Evolutionary conservation across 2,797 vertebrate genomes (phyloP).

Genomic region (Phyllotis vaccarum): DNA sequence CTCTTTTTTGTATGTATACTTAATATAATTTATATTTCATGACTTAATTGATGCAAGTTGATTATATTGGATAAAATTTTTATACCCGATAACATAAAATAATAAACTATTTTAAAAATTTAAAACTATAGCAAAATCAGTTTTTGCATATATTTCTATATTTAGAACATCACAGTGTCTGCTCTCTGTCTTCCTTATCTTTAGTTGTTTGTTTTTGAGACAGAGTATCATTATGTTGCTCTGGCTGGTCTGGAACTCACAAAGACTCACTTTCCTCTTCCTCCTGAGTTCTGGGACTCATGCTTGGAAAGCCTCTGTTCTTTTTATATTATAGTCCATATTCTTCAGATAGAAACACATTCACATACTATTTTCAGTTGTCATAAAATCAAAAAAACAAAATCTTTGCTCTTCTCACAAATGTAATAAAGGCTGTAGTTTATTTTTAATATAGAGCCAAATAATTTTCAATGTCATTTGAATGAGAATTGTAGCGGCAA

Average conservation of each 20-base stretch:
- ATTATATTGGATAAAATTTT: neutral
- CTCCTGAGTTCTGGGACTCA: neutral
- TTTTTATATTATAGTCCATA: neutral
- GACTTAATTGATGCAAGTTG: neutral
- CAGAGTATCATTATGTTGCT: neutral
- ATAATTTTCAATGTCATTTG: constrained; percentile 50
- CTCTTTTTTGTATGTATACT: constrained; percentile 13
- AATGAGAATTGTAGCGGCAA: neutral
- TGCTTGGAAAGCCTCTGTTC: neutral
- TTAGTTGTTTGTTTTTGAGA: constrained; percentile 1
- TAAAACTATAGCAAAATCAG: neutral
- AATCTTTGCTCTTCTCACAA: neutral
- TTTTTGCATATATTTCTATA: neutral
- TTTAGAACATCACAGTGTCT: constrained; percentile 24
- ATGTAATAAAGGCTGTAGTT: constrained; percentile 18
- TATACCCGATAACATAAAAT: constrained; percentile 9
- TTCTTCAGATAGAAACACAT: neutral
- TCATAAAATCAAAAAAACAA: constrained; percentile 5
- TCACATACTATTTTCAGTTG: neutral
- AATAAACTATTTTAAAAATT: neutral
- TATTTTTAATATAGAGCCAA: constrained; percentile 34
- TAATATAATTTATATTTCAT: neutral
- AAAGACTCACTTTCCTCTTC: neutral
- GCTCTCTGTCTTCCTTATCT: neutral
- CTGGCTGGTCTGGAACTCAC: neutral